Evolutionary conservation across 2,797 vertebrate genomes (phyloP), one percentile per base, ranked within the genome.

Genomic region (Pempheris klunzingeri): DNA sequence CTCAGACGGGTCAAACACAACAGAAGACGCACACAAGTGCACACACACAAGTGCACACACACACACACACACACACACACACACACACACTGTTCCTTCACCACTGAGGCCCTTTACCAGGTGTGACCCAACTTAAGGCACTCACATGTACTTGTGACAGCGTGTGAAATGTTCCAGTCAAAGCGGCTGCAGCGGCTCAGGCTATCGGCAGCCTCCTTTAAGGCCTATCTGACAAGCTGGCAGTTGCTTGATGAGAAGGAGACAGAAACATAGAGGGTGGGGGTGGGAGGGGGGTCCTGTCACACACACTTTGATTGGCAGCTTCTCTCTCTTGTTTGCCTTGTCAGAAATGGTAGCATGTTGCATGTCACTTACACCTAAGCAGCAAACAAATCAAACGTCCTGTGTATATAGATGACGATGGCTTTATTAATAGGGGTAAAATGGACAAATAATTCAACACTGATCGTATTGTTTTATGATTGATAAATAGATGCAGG

Each of bases 161-260:
- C 57, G 71, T 92, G 93, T 90, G 88, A 93, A 92, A 89, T 75
- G 76, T 89, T 86, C 86, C 85, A 84, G 89, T 84, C 86, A 59
- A 73, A 86, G 84, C 71, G 73, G 77, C 72, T 77, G 77, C 79
- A 20, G 87, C 52, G 7, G 85, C 83, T 90, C 82, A 59, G 85
- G 59, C 83, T 91, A 91, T 90, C 91, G 44, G 80, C 64, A 2
- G 67, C 76, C 84, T 89, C 82, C 80, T 90, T 73, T 50, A 79
- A 67, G 82, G 80, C 81, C 79, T 93, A 90, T 91, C 92, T 91
- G 85, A 77, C 26, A 46, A 76, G 30, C 76, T 87, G 88, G 75
- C 90, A 82, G 84, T 90, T 32, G 84, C 63, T 76, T 88, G 88
- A 91, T 78, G 89, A 74, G 81, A 71, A 58, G 81, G 80, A 64